Percentiles rank a stretch among this genome's conserved stretches.
phyloP scores from a whole-genome alignment of 2,888 invertebrate genomes.

The Oasisia sp. region DNA sequence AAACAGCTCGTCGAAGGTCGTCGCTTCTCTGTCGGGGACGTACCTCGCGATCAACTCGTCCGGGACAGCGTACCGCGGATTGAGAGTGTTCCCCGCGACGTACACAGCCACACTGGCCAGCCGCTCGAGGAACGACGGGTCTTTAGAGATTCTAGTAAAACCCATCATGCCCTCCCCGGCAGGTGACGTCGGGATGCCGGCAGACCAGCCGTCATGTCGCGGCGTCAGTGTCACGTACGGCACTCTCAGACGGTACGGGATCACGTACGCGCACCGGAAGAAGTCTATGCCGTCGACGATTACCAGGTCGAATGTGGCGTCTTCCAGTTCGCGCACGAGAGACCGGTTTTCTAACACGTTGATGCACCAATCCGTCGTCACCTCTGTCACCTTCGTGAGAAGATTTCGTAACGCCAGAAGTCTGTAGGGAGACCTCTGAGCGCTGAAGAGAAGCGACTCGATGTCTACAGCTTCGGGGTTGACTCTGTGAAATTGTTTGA shows the following conservation, averaged over 20 bases:
- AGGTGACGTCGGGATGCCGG: conserved; percentile 31
- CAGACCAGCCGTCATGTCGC: conserved; percentile 33
- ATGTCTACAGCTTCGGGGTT: neutral
- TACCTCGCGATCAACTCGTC: conserved; percentile 22
- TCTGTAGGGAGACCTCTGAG: neutral
- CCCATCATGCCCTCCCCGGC: conserved; percentile 31
- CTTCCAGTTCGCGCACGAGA: conserved; percentile 21
- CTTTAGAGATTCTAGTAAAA: neutral
- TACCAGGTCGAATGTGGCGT: conserved; percentile 31
- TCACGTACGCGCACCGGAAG: conserved; percentile 25
- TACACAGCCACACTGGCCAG: neutral
- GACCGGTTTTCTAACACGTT: neutral
- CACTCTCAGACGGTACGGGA: conserved; percentile 27
- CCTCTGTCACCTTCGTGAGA: neutral
- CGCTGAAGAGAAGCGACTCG: neutral
- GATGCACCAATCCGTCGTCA: neutral
- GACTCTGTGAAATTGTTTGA: neutral
- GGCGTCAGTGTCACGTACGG: conserved; percentile 27
- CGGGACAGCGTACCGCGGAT: neutral
- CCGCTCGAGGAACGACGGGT: conserved; percentile 25
- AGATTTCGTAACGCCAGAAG: neutral
- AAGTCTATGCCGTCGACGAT: conserved; percentile 33
- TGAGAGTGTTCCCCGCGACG: neutral
- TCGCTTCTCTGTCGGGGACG: conserved; percentile 23
- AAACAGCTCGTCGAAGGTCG: conserved; percentile 28